Base-by-base conservation (phyloP, 1,140 invertebrate species). In the Bombus confusus region DNA sequence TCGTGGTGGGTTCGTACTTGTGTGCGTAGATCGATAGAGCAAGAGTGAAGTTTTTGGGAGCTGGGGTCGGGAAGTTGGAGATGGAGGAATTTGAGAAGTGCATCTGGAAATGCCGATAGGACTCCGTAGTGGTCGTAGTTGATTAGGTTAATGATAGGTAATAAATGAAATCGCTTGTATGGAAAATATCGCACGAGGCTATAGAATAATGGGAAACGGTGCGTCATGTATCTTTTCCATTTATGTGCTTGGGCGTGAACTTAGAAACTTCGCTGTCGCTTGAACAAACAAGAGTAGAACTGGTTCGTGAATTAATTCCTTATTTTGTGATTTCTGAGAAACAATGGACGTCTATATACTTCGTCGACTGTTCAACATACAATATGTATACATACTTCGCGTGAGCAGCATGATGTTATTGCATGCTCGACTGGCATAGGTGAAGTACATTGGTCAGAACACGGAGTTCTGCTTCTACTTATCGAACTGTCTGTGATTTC, bases 401-500 rank as follows among this genome's bases (percentile, higher is more conserved):
- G 34, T n/a, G 37, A 13, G 34, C 22, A 12, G 8, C 12, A 43
- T 10, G 18, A 34, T 28, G 13, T 47, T 37, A 52, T 28, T 34
- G 62, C 31, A 43, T 34, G 62, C 47, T 34, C 28, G 12, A 34
- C 31, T 52, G 15, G 22, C 41, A 68, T 5, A 18, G 28, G 22
- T 28, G n/a, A 47, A 47, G 41, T 66, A 43, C 28, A 79, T 22
- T n/a, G 28, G 28, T 3, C 28, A 15, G 6, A 13, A 13, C 28
- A 5, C 12, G n/a, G 47, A 69, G 64, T 41, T 37, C 15, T 3
- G 64, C 31, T 9, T 37, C 31, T 52, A 52, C 12, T 69, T 69
- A 69, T 68, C 66, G 15, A 68, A 31, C 13, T 37, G 31, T 80
- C 64, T 80, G 64, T 64, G 47, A 80, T 52, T 69, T 52, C 64